phyloP scores from a whole-genome alignment of 2,888 invertebrate species.

The Stenolophus ochropezus region DNA sequence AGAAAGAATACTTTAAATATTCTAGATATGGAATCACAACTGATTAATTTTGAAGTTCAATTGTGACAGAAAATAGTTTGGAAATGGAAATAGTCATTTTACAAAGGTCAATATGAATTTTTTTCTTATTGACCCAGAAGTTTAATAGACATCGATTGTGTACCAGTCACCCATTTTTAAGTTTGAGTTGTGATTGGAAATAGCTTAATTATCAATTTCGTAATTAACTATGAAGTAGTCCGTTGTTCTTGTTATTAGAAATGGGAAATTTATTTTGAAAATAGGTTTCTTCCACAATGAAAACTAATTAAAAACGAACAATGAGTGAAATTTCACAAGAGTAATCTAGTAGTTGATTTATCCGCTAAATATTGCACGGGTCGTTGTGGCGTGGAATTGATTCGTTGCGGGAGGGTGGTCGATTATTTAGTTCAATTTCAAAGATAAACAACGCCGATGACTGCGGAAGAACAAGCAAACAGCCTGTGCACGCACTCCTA shows the following conservation, averaged over 20 bases:
- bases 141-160: too few relatives aligned
- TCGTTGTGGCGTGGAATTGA: background rate
- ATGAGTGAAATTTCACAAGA: conserved; percentile 13
- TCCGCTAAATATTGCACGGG: conserved; percentile 9
- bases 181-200: too few relatives aligned
- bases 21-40: too few relatives aligned
- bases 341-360: conserved; percentile 17
- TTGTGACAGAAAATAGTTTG: too few relatives aligned
- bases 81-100: too few relatives aligned
- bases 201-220: too few relatives aligned
- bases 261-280: background rate
- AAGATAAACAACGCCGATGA: conserved; percentile 27
- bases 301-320: conserved; percentile 19
- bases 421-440: conserved; percentile 50
- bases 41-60: too few relatives aligned
- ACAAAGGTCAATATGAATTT: too few relatives aligned
- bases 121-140: too few relatives aligned
- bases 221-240: background rate
- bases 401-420: conserved; percentile 23
- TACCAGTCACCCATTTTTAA: too few relatives aligned
- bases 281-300: background rate
- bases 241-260: background rate
- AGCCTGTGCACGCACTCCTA: background rate
- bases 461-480: conserved; percentile 29
- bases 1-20: too few relatives aligned